A percentile compares a stretch with the other conserved stretches of the same genome.
Evolutionary conservation across 2,113 vertebrate species (phyloP).

Genomic region (Festucalex cinctus): DNA sequence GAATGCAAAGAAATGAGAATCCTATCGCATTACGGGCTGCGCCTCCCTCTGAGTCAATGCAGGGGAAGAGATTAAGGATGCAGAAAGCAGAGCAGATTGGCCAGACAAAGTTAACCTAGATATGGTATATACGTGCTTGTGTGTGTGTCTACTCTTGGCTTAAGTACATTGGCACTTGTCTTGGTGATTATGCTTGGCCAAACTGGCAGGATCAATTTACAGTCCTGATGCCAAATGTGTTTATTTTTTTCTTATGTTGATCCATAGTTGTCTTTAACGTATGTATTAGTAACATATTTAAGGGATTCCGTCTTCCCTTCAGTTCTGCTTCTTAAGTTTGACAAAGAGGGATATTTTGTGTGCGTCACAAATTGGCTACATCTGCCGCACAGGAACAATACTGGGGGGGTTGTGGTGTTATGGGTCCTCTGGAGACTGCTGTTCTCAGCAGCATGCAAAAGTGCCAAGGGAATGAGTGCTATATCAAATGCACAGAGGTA

Average conservation of each 20-base stretch:
- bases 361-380: conserved; percentile 18
- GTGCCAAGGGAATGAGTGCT: not conserved
- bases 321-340: not conserved
- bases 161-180: conserved; percentile 13
- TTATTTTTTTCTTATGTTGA: not conserved
- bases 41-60: conserved; percentile 42
- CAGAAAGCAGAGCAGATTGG: conserved; percentile 65
- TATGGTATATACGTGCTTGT: conserved; percentile 42
- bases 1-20: conserved; percentile 37
- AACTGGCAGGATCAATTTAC: not conserved
- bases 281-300: conserved; percentile 5
- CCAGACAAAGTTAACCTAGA: conserved; percentile 71
- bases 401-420: not conserved
- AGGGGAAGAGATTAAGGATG: conserved; percentile 62
- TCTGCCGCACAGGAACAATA: conserved; percentile 6
- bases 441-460: conserved; percentile 6
- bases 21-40: conserved; percentile 32
- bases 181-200: conserved; percentile 10
- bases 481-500: conserved; percentile 17
- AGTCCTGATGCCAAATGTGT: not conserved
- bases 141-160: conserved; percentile 25
- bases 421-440: not conserved
- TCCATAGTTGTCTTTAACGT: not conserved
- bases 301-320: not conserved
- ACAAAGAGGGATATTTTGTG: conserved; percentile 8